Base-by-base conservation (phyloP, 1,140 invertebrate species). In the Tyrophagus putrescentiae region DNA sequence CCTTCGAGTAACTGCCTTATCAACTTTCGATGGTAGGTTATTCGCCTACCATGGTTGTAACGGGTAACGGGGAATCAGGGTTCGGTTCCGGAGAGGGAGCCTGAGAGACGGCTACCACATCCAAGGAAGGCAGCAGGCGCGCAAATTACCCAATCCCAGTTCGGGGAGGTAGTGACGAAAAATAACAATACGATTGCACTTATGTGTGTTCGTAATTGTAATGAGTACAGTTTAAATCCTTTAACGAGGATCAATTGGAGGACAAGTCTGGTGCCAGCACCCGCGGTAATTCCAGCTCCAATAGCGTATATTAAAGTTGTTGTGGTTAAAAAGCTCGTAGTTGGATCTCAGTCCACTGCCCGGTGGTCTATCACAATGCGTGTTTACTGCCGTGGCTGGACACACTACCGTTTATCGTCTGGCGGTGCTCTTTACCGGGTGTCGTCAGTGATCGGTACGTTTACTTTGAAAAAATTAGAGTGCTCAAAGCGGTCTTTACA, bases 61-160 rank as follows among this genome's bases (percentile, higher is more conserved):
- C n/a, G 82, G 82, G 81, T 84, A 75, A 76, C 74, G 73, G 74
- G 71, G 76, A 76, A 75, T 77, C 62, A 75, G 76, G 76, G 74
- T 74, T 76, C 70, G 73, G 72, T 73, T 74, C 71, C 70, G 61
- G 79, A 72, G 81, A 84, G 80, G 82, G 81, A 84, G 81, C 82
- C 82, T 84, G 82, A 84, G 82, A 85, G 84, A 86, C 80, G 82
- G 83, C 84, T 85, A 85, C 82, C 82, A 86, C 83, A 84, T 85
- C 84, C 79, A 86, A 84, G 83, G 83, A 86, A 84, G 82, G 84
- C 83, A 85, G 83, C 82, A 85, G 82, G 82, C 82, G 81, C 82
- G 81, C 79, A 84, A 84, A 80, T 82, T 86, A 85, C 82, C 82
- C 83, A 85, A 76, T 85, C 81, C 81, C 78, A 75, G 76, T 76